A percentile compares a stretch with the other conserved stretches of the same genome.
phyloP scores from a whole-genome alignment of 2,113 vertebrate species.

The Chaetodon trifascialis region DNA sequence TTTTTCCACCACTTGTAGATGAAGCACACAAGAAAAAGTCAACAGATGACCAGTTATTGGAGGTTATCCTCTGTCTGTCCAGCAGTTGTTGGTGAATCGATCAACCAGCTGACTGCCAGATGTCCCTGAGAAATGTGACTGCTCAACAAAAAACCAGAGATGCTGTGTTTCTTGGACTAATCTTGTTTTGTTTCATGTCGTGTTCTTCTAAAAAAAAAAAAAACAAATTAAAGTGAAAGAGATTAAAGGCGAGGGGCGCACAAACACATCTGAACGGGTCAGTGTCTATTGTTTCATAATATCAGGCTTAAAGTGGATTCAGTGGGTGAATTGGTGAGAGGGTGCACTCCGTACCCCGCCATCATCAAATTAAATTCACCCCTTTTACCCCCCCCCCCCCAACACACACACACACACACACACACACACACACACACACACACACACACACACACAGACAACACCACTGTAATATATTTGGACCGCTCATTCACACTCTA shows the following conservation, averaged over 20 bases:
- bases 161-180: background rate
- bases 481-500: constrained; percentile 63
- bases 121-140: background rate
- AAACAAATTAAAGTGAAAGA: constrained; percentile 70
- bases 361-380: constrained; percentile 80
- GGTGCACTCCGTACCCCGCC: constrained; percentile 30
- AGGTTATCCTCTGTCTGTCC: background rate
- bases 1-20: background rate
- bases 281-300: constrained; percentile 62
- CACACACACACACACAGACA: constrained; percentile 25
- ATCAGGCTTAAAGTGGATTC: constrained; percentile 69
- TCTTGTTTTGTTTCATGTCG: constrained; percentile 34
- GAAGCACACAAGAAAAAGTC: too few species aligned
- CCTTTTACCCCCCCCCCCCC: constrained; percentile 19
- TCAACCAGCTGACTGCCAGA: background rate
- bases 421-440: too few species aligned
- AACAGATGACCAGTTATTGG: too few species aligned
- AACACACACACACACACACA: too few species aligned
- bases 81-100: background rate
- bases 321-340: constrained; percentile 53
- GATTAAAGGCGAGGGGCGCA: constrained; percentile 57
- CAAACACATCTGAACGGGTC: constrained; percentile 63
- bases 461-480: constrained; percentile 53
- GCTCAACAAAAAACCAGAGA: background rate
- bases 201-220: constrained; percentile 7